Base-by-base conservation (phyloP, 2,888 invertebrate genomes). In the Eupithecia dodoneata region DNA sequence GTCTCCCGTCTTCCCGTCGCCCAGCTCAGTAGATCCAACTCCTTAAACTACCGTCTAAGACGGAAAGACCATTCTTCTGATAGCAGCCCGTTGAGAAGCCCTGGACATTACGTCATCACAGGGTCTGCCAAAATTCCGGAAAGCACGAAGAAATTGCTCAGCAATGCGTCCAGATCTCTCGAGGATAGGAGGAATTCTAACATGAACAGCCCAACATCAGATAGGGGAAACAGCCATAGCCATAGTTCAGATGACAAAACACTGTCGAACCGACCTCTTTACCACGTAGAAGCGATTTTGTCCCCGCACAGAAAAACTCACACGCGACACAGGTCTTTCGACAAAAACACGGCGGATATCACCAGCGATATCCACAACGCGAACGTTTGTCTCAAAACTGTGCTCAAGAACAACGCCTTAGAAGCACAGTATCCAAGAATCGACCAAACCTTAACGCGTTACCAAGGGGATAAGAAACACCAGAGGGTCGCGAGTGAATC, bases 251-350 rank as follows among this genome's bases (percentile, higher is more conserved):
- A 94, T 82, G 94, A 95, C 63, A 94, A 93, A 87, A 95, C 95
- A 3, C 83, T 95, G 4, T 94, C 95, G 0, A 93, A 94, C 52
- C 84, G 91, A 65, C 93, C 93, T 1, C 90, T 86, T 0, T 91
- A 92, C 59, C 93, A 95, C 81, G 91, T 95, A 0, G 89, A 92
- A 6, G 86, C 90, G 0, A 89, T 93, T 5, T 76, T 91, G n/a
- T 94, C 90, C 81, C 95, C 91, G 76, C 94, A 91, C 79, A 95
- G 95, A 80, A 59, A 59, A 18, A 89, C 93, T n/a, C 96, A 96
- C 85, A 82, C 92, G 10, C 88, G 96, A 65, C 95, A 96, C 88
- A 95, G 95, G 82, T 95, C 96, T 2, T 92, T 95, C 69, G 96
- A 96, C 41, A 90, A 92, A 83, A 93, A 90, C 73, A 85, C 91